phyloP scores from a whole-genome alignment of 2,888 invertebrate species.

The Scaptomyza cyrtandrae region DNA sequence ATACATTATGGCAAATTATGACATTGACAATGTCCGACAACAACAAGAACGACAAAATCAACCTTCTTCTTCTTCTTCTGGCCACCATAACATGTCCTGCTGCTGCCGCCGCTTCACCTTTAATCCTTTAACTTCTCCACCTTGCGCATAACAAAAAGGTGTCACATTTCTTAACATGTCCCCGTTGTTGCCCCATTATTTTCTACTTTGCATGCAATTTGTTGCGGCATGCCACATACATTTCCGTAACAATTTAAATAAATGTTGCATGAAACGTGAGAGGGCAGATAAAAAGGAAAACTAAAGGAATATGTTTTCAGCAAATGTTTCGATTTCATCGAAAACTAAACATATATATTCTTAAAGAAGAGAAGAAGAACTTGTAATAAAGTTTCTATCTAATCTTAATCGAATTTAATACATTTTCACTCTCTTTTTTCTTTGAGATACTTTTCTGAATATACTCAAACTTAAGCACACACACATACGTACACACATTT shows the following conservation, averaged over 20 bases:
- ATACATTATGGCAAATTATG: conserved; percentile 75
- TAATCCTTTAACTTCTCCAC: conserved; percentile 7
- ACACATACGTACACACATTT: neutral
- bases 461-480: neutral
- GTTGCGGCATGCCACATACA: conserved; percentile 54
- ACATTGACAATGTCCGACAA: conserved; percentile 64
- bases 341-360: neutral
- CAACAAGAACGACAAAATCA: conserved; percentile 28
- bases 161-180: conserved; percentile 61
- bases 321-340: too few relatives aligned
- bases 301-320: neutral
- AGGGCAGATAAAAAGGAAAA: neutral
- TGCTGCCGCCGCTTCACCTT: conserved; percentile 7
- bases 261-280: conserved; percentile 35
- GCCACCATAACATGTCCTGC: conserved; percentile 51
- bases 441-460: neutral
- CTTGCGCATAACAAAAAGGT: conserved; percentile 25
- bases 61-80: conserved; percentile 38
- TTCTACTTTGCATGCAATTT: conserved; percentile 57
- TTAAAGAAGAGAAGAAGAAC: too few relatives aligned
- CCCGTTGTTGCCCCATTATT: conserved; percentile 14
- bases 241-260: conserved; percentile 48
- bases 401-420: neutral
- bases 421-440: neutral
- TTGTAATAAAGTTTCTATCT: too few relatives aligned